Evolutionary conservation across 2,888 invertebrate species (phyloP), one percentile per base, ranked within the genome.

Genomic region (Vandiemenella viatica): DNA sequence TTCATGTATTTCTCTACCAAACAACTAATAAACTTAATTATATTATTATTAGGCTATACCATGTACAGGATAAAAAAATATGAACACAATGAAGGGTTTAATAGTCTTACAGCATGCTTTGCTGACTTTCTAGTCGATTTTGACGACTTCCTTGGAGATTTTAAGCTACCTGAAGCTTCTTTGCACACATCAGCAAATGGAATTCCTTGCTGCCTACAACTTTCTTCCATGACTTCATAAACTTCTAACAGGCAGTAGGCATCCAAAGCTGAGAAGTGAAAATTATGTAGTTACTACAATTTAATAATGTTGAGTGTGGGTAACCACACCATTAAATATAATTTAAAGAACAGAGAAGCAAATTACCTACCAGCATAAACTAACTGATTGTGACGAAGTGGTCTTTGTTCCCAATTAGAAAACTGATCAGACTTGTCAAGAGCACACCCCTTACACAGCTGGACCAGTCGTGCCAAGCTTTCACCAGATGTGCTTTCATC

Each of bases 351-450:
- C n/a, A n/a, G n/a, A n/a, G n/a, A n/a, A n/a, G n/a, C n/a, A n/a
- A n/a, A n/a, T n/a, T n/a, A 56, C 56, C 56, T 55, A 74, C 75
- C 75, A 52, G 90, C 90, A 71, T 91, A 91, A 40, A 71, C 65
- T 50, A 88, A 74, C 70, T 92, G 91, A 52, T 80, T 79, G 38
- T 74, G 70, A 43, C 89, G 68, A 46, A 92, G 62, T 8, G 91
- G 91, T 56, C 91, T 72, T 57, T 80, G 75, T 60, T 88, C 85
- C 91, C 91, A 92, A 65, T 91, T 88, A 0, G 89, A 89, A 67
- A 88, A 86, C 61, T 90, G 90, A 67, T 91, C 87, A n/a, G 79
- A 77, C 66, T 92, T 92, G 65, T 87, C 79, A 38, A 92, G 66
- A 41, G 80, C 78, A 48, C 75, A 69, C 5, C 88, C 88, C 60